Conservation (phyloP, 2,888 invertebrate genomes). For the Chloroclystis v-ata region DNA sequence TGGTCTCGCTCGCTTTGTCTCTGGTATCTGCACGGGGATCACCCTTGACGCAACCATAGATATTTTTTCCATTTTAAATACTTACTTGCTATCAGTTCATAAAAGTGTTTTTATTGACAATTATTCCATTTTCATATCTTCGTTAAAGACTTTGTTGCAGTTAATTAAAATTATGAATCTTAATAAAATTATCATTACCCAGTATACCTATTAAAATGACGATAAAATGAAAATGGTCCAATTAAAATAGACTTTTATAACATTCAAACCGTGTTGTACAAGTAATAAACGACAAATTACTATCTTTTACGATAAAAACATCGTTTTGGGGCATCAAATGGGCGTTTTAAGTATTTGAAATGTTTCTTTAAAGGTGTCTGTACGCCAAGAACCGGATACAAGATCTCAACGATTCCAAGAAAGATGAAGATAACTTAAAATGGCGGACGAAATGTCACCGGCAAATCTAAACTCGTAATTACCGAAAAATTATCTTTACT, state of each 20-base stretch:
- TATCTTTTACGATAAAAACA: constrained; percentile 48
- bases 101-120: no score
- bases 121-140: no score
- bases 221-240: constrained; percentile 57
- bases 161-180: constrained; percentile 30
- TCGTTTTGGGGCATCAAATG: constrained; percentile 52
- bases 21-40: constrained; percentile 18
- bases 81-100: no score
- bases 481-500: constrained; percentile 58
- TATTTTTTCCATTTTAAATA: background rate
- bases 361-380: constrained; percentile 32
- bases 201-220: constrained; percentile 50
- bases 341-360: constrained; percentile 30
- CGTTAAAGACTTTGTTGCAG: constrained; percentile 29
- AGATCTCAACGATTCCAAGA: constrained; percentile 38
- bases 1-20: constrained; percentile 39
- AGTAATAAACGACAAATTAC: constrained; percentile 60
- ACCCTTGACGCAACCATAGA: background rate
- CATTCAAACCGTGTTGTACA: constrained; percentile 51
- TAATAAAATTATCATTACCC: constrained; percentile 51
- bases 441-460: constrained; percentile 57
- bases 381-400: constrained; percentile 41
- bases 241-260: constrained; percentile 65
- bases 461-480: constrained; percentile 70
- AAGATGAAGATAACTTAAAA: constrained; percentile 52